A percentile compares a stretch with the other conserved stretches of the same genome.
Conservation (phyloP, 2,888 invertebrate species). For the Yponomeuta sedellus region DNA sequence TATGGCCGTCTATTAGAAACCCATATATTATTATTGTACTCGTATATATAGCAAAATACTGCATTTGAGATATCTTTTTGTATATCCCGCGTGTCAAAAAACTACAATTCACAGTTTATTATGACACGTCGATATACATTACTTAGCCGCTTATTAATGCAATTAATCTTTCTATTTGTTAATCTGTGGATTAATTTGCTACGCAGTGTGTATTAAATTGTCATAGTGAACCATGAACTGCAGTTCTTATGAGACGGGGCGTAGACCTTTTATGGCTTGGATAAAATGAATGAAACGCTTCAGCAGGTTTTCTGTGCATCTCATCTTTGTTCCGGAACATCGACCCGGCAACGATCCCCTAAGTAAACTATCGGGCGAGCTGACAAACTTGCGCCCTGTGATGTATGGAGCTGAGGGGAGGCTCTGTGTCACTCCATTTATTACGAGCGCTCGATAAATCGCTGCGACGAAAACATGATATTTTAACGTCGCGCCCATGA, state of each 20-base stretch:
- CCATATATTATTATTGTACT: too few species aligned
- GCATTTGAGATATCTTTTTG: too few species aligned
- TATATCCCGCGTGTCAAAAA: too few species aligned
- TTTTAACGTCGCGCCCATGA: not conserved
- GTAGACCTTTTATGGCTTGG: not conserved
- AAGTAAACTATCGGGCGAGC: not conserved
- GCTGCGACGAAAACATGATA: not conserved
- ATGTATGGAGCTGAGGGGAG: not conserved
- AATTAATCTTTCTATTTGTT: too few species aligned
- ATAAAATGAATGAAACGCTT: not conserved
- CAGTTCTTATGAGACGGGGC: not conserved
- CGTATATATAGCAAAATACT: too few species aligned
- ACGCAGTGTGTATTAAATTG: too few species aligned
- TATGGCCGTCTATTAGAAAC: too few species aligned
- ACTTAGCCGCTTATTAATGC: too few species aligned
- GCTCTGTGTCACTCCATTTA: not conserved
- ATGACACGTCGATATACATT: too few species aligned
- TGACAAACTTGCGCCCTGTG: constrained; percentile 2
- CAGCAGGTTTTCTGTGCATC: not conserved
- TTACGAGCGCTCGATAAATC: not conserved
- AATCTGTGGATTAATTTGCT: too few species aligned
- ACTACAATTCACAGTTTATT: too few species aligned
- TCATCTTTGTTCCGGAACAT: not conserved
- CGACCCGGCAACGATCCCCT: not conserved
- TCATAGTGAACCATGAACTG: too few species aligned